Evolutionary conservation across 2,888 invertebrate genomes (phyloP).

Genomic region (Drosophila anomalipes): DNA sequence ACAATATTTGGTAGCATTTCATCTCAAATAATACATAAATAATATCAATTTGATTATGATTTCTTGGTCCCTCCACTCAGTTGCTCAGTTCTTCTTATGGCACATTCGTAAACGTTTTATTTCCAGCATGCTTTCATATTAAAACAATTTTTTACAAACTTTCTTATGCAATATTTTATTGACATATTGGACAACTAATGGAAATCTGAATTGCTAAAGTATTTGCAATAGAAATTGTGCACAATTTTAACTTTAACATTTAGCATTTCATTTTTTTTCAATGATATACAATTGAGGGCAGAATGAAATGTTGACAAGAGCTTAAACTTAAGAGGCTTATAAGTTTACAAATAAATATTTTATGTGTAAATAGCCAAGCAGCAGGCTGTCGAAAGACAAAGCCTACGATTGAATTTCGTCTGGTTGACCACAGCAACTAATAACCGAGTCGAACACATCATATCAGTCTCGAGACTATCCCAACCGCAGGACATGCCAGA

Average conservation of each 20-base stretch:
- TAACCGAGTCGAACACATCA: slow-evolving; percentile 29
- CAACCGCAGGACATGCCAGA: slow-evolving; percentile 19
- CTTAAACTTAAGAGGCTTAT: slow-evolving; percentile 21
- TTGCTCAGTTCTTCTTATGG: not conserved
- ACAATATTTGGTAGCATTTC: not conserved
- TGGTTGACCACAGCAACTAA: slow-evolving; percentile 46
- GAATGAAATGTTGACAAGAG: slow-evolving; percentile 12
- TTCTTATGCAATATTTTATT: not conserved
- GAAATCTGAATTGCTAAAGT: not conserved
- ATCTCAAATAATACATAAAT: not conserved
- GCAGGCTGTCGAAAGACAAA: slow-evolving; percentile 5
- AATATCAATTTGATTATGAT: not conserved
- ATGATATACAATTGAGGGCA: not conserved
- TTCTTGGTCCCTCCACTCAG: not conserved
- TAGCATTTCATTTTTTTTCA: not conserved
- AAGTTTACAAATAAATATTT: slow-evolving; percentile 26
- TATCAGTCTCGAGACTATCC: slow-evolving; percentile 8
- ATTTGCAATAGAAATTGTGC: not conserved
- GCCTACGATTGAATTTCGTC: slow-evolving; percentile 36
- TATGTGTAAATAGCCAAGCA: slow-evolving; percentile 13
- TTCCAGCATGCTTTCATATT: not conserved
- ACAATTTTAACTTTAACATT: not conserved
- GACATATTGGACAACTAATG: not conserved
- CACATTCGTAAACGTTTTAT: not conserved
- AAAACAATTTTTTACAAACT: too few species aligned